Conservation (phyloP, 2,113 vertebrate species). For the Fukomys damarensis region DNA sequence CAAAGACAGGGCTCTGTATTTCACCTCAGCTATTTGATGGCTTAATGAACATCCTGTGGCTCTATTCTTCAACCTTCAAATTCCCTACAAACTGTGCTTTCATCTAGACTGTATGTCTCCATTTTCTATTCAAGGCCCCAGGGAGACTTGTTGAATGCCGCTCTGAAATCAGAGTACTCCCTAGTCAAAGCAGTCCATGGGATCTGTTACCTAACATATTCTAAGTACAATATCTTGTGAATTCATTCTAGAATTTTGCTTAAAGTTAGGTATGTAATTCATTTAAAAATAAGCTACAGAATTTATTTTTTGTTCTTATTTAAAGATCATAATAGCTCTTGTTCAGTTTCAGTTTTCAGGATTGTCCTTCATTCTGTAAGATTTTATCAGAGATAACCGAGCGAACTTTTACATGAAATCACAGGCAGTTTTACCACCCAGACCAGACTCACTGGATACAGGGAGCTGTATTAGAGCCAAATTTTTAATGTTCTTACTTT, state of each 20-base stretch:
- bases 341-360: not conserved
- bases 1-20: not conserved
- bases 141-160: not conserved
- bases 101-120: not conserved
- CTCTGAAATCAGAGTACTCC: not conserved
- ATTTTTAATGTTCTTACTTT: not conserved
- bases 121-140: not conserved
- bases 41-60: not conserved
- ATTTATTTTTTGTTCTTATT: not conserved
- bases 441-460: not conserved
- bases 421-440: not conserved
- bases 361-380: not conserved
- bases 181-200: not conserved
- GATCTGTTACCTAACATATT: not conserved
- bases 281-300: not conserved
- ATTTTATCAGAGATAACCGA: not conserved
- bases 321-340: not conserved
- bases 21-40: not conserved
- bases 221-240: not conserved
- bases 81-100: not conserved
- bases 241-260: not conserved
- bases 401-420: not conserved
- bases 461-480: not conserved
- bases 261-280: not conserved
- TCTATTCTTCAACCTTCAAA: not conserved